Evolutionary conservation across 2,113 vertebrate genomes (phyloP).

Genomic region (Naja naja): DNA sequence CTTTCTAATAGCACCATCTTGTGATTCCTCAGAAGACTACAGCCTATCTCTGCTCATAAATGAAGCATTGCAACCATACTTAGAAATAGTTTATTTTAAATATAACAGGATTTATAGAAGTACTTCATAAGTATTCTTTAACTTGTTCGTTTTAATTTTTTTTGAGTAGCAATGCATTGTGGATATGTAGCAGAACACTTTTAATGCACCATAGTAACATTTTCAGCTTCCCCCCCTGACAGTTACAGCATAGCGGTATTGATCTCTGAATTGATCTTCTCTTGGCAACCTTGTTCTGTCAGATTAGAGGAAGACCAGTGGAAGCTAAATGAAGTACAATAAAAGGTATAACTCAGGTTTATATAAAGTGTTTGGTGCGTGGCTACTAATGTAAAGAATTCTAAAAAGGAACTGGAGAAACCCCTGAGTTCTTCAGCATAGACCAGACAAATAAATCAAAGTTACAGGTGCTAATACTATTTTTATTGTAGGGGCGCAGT

Average conservation of each 20-base stretch:
- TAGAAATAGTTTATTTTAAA: accelerated
- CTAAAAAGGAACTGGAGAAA: background rate
- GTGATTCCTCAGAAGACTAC: background rate
- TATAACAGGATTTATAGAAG: background rate
- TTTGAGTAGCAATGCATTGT: background rate
- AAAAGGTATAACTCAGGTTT: background rate
- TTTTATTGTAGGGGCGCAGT: background rate
- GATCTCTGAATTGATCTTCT: background rate
- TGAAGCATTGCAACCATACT: background rate
- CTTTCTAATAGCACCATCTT: background rate
- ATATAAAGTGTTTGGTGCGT: background rate
- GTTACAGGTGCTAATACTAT: background rate
- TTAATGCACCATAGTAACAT: background rate
- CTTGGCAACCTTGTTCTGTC: background rate
- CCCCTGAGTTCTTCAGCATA: background rate
- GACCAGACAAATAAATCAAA: background rate
- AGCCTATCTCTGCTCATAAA: background rate
- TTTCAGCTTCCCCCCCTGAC: background rate
- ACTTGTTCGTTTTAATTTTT: background rate
- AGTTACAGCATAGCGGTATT: background rate
- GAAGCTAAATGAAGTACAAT: background rate
- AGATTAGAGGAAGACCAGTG: background rate
- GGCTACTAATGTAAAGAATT: background rate
- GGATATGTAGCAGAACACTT: background rate
- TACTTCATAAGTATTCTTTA: constrained; percentile 4